phyloP scores from a whole-genome alignment of 2,888 invertebrate genomes.

The Lycophotia porphyrea region DNA sequence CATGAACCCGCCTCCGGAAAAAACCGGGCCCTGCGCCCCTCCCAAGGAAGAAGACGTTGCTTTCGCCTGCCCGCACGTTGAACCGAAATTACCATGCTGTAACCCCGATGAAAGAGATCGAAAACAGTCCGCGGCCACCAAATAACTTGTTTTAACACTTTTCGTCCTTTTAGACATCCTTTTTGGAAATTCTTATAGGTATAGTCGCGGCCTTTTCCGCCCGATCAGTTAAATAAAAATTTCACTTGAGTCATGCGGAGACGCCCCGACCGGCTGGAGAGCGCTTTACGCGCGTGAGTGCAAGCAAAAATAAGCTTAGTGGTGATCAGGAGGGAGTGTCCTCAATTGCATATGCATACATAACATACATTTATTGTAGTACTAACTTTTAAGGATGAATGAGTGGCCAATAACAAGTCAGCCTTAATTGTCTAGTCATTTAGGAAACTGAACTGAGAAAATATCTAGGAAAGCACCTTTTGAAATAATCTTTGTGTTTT shows the following conservation, averaged over 20 bases:
- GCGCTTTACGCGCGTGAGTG: no score
- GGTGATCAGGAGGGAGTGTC: no score
- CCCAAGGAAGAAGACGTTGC: conserved; percentile 82
- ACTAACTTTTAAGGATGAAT: neutral
- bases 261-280: no score
- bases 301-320: no score
- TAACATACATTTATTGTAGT: neutral
- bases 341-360: no score
- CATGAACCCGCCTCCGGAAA: conserved; percentile 71
- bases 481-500: neutral
- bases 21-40: conserved; percentile 74
- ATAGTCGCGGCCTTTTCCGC: no score
- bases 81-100: conserved; percentile 80
- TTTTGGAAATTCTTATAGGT: neutral
- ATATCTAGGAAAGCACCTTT: neutral
- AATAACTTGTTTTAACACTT: conserved; percentile 7
- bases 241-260: no score
- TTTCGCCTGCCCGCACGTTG: conserved; percentile 82
- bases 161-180: neutral
- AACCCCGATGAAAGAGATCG: conserved; percentile 71
- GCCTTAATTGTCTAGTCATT: neutral
- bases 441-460: neutral
- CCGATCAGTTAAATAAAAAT: no score
- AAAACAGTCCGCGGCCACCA: conserved; percentile 3
- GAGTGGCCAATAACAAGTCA: neutral